Percentiles rank a stretch among this genome's conserved stretches.
Conservation (phyloP, 1,140 invertebrate genomes). For the Proctacanthus coquilletti region DNA sequence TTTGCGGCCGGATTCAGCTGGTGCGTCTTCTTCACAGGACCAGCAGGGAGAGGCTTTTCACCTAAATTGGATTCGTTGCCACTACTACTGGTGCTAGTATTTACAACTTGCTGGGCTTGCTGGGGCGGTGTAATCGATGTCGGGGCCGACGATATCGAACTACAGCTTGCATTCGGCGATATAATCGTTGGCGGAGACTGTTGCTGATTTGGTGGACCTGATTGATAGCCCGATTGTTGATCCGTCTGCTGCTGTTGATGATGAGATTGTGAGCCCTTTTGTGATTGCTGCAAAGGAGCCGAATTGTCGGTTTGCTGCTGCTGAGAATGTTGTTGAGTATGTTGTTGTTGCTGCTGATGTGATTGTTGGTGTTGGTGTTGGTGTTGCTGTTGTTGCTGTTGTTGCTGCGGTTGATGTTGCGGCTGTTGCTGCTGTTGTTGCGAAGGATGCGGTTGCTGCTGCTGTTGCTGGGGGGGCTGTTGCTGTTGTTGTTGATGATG, state of each 20-base stretch:
- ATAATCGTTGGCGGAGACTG: constrained; percentile 19
- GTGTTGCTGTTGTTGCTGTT: constrained; percentile 14
- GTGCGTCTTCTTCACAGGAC: constrained; percentile 28
- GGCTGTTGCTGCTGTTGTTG: constrained; percentile 15
- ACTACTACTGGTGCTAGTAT: constrained; percentile 14
- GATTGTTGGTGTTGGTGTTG: constrained; percentile 13
- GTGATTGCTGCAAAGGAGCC: constrained; percentile 12
- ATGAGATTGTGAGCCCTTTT: constrained; percentile 20
- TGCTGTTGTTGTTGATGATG: neutral
- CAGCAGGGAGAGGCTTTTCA: constrained; percentile 35
- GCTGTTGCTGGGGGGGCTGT: too few species aligned
- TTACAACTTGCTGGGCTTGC: constrained; percentile 12
- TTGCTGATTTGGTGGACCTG: constrained; percentile 21
- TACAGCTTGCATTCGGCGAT: constrained; percentile 12
- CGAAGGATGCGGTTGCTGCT: constrained; percentile 9
- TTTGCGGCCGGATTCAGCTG: constrained; percentile 65
- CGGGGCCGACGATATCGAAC: constrained; percentile 14
- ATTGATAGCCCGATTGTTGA: constrained; percentile 30
- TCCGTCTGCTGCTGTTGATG: constrained; percentile 29
- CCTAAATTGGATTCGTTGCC: constrained; percentile 13
- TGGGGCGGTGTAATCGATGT: constrained; percentile 12
- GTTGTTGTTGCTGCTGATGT: constrained; percentile 13
- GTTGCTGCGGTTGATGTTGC: constrained; percentile 10
- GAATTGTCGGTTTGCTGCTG: constrained; percentile 11
- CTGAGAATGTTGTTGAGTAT: constrained; percentile 30